Base-by-base conservation (phyloP, 1,140 invertebrate genomes). In the Brachionus koreanus region DNA sequence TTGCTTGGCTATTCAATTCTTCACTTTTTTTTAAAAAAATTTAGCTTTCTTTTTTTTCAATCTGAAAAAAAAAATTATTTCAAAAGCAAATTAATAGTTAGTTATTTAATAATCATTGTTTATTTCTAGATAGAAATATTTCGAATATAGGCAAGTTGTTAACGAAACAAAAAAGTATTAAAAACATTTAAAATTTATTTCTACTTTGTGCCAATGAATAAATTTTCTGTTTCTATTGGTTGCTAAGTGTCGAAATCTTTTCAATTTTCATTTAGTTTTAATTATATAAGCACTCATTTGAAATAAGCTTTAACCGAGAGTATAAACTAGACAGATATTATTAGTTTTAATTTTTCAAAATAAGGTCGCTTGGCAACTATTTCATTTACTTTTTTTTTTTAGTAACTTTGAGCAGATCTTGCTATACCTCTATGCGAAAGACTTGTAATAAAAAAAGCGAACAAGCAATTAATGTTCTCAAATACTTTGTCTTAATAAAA, bases 71-170 rank as follows among this genome's bases (percentile, higher is more conserved):
- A 65, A 33, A n/a, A n/a, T 65, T 65, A 13, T 65, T 57, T 57
- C 6, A 19, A 57, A 57, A n/a, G 7, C 13, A 33, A 65, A 33
- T 23, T 33, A n/a, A 35, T 65, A n/a, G 33, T 37, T 65, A 33
- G 23, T 65, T 65, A 65, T 65, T 65, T 65, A 65, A 37, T 33
- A 65, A n/a, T 65, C 10, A 35, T 65, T 65, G 63, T 65, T 65
- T 65, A 65, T 65, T 65, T 37, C 63, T 35, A 65, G 33, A 33
- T 65, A 33, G 25, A 65, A 65, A 37, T 33, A 65, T 65, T 65
- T 65, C 29, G 3, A 65, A 65, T 65, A 65, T 57, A 19, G 29
- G 23, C 63, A 65, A 65, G 63, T 65, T 65, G 63, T 65, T 65
- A 65, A 65, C 63, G 63, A 57, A 57, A 57, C 49, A 25, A 5